Conservation (phyloP, 2,797 vertebrate genomes). For the Zonotrichia albicollis region DNA sequence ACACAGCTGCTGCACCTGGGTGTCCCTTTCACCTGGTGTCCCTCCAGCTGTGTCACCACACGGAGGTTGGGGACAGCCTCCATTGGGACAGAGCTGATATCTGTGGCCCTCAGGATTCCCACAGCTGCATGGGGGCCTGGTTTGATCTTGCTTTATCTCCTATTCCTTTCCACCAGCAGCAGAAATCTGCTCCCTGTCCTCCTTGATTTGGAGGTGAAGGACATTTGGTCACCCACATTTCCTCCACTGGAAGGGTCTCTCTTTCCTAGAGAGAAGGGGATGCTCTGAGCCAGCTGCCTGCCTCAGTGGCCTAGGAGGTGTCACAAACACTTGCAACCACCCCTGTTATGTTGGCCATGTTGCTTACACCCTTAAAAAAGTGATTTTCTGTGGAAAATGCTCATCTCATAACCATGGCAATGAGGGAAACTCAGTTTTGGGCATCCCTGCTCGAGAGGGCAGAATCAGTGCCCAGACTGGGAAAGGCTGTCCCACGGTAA, state of each 20-base stretch:
- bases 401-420: background rate
- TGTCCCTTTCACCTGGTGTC: accelerated
- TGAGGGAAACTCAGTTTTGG: background rate
- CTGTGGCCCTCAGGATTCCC: background rate
- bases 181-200: background rate
- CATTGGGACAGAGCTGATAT: background rate
- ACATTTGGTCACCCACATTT: background rate
- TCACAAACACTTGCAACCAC: background rate
- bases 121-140: accelerated
- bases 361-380: background rate
- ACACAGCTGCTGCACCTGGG: background rate
- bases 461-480: background rate
- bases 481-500: background rate
- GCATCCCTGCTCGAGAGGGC: background rate
- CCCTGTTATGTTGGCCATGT: background rate
- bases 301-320: background rate
- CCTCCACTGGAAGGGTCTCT: background rate
- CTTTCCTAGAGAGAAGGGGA: background rate
- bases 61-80: accelerated
- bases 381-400: background rate
- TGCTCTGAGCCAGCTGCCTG: background rate
- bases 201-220: background rate
- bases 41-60: background rate
- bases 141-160: background rate
- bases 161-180: background rate